A percentile compares a stretch with the other conserved stretches of the same genome.
Evolutionary conservation across 2,797 vertebrate species (phyloP).

Genomic region (Pogonophryne albipinna): DNA sequence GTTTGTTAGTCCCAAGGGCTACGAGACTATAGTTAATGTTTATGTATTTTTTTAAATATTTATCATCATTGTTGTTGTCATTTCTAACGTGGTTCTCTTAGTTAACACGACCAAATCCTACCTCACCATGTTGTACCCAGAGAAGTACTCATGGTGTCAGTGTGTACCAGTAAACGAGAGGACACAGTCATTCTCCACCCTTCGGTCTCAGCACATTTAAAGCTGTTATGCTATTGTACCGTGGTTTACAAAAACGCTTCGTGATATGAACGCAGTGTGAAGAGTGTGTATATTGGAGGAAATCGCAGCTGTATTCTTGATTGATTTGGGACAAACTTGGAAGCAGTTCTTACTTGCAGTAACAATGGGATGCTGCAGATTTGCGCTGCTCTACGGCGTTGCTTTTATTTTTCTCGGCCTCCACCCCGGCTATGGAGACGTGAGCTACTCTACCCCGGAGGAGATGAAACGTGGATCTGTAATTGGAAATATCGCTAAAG

Average conservation of each 20-base stretch:
- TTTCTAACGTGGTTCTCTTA: too few relatives aligned
- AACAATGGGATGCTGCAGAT: conserved; percentile 25
- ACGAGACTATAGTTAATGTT: too few relatives aligned
- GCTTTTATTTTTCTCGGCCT: conserved; percentile 24
- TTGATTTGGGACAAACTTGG: too few relatives aligned
- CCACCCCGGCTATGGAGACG: conserved; percentile 18
- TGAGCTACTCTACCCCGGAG: conserved; percentile 45
- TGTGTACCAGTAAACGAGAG: conserved; percentile 31
- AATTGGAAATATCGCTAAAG: conserved; percentile 67
- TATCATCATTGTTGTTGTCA: too few relatives aligned
- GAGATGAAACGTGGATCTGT: conserved; percentile 60
- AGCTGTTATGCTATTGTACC: not conserved
- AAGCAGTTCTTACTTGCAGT: too few relatives aligned
- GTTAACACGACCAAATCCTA: too few relatives aligned
- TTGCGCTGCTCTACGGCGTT: conserved; percentile 4
- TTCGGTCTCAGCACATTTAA: not conserved
- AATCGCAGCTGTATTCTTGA: not conserved
- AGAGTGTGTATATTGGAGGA: not conserved
- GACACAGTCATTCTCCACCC: conserved; percentile 5
- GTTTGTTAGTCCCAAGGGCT: too few relatives aligned
- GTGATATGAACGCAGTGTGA: not conserved
- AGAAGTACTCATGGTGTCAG: conserved; percentile 56
- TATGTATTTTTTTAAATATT: too few relatives aligned
- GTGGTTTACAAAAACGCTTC: not conserved
- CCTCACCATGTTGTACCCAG: conserved; percentile 6